Conservation (phyloP, 2,888 invertebrate species). For the Blastobasis lacticolella region DNA sequence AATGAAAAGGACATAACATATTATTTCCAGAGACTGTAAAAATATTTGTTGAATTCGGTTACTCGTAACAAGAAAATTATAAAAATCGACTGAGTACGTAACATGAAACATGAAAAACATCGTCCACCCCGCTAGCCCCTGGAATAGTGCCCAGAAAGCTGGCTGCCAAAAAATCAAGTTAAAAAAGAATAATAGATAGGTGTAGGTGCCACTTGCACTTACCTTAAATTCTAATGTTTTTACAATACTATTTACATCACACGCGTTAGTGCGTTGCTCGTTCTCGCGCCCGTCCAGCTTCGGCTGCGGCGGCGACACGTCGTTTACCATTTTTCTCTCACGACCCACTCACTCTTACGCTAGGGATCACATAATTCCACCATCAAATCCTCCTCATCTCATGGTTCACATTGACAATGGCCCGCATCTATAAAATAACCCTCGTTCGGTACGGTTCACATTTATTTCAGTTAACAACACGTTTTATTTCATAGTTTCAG, state of each 20-base stretch:
- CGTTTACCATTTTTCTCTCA: conserved; percentile 65
- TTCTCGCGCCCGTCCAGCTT: conserved; percentile 45
- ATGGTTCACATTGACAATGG: conserved; percentile 8
- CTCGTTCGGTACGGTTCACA: too few relatives aligned
- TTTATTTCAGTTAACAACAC: too few relatives aligned
- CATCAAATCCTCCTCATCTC: conserved; percentile 24
- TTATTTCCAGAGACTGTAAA: too few relatives aligned
- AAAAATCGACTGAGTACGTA: too few relatives aligned
- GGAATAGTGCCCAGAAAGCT: neutral
- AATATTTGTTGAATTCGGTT: too few relatives aligned
- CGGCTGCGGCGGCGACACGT: conserved; percentile 63
- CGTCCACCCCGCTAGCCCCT: too few relatives aligned
- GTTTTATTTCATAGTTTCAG: neutral
- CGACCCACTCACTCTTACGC: conserved; percentile 36
- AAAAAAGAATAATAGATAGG: too few relatives aligned
- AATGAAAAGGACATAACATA: too few relatives aligned
- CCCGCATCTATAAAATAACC: neutral
- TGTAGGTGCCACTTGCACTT: conserved; percentile 1
- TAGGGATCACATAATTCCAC: conserved; percentile 37
- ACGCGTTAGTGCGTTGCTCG: conserved; percentile 44
- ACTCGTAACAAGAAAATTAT: too few relatives aligned
- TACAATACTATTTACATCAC: conserved; percentile 42
- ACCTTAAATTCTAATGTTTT: conserved; percentile 60
- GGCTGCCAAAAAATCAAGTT: neutral
- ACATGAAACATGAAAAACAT: too few relatives aligned